Evolutionary conservation across 2,113 vertebrate species (phyloP), one percentile per base, ranked within the genome.

Genomic region (Macrotis lagotis): DNA sequence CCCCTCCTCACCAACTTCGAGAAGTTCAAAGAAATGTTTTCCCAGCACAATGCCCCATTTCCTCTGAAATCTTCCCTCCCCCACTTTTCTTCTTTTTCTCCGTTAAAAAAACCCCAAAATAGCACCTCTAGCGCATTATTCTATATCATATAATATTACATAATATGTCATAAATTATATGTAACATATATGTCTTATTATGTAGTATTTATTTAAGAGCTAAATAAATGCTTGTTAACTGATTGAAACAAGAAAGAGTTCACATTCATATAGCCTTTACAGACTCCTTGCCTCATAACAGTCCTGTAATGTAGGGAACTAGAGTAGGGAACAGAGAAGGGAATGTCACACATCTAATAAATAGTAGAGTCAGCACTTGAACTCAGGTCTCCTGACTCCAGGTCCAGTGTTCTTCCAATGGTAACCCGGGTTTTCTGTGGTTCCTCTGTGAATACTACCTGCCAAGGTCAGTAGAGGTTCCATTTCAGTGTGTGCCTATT

Each of bases 61-160:
- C n/a, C n/a, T 66, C 50, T 5, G 12, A 14, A n/a, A 31, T 1
- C 12, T 8, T 2, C 8, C 2, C 44, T 5, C 1, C 11, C 12
- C 51, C 14, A 90, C 9, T 22, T 49, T 3, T 90, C 49, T 50
- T 50, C 28, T 37, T 51, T 19, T n/a, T 51, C 44, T 31, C 24
- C 10, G 12, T 10, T 7, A 91, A 90, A 93, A 50, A 50, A 92
- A 11, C 3, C 14, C 14, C 51, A 66, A 66, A 66, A 37, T 3
- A 16, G 12, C 31, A 37, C 59, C 37, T 16, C 59, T 8, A 3
- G 1, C n/a, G 19, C 3, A 48, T 19, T 2, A 48, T 11, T 96
- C n/a, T n/a, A n/a, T 44, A 44, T 37, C 16, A 16, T 37, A 31
- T 66, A 37, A 31, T 66, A 37, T 37, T 59, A 31, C 31, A 53